phyloP scores from a whole-genome alignment of 2,888 invertebrate genomes.

The Teleogryllus oceanicus region DNA sequence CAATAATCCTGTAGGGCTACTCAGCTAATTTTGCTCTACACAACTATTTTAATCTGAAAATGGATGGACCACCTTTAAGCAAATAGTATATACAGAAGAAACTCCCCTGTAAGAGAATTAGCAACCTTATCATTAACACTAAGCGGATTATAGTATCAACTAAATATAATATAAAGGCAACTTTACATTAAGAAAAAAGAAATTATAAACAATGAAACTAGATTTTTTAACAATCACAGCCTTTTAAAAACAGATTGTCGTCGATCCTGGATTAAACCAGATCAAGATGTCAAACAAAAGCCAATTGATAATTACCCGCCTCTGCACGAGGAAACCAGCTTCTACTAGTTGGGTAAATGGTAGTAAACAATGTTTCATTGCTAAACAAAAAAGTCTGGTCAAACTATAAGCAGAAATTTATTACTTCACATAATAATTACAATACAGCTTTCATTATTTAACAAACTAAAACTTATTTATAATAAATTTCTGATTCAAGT shows the following conservation, averaged over 20 bases:
- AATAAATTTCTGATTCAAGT: conserved; percentile 23
- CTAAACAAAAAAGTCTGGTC: conserved; percentile 4
- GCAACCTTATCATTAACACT: not conserved
- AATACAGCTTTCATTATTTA: conserved; percentile 2
- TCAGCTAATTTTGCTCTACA: too few species aligned
- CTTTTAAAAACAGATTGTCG: conserved; percentile 2
- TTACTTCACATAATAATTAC: conserved; percentile 10
- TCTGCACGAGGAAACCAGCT: not conserved
- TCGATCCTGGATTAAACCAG: not conserved
- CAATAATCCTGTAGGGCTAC: too few species aligned
- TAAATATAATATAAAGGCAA: not conserved
- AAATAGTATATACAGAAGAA: too few species aligned
- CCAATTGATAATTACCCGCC: not conserved
- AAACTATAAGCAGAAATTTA: conserved; percentile 18
- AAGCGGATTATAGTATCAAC: not conserved
- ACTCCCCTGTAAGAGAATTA: too few species aligned
- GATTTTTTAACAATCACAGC: not conserved
- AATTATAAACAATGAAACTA: too few species aligned
- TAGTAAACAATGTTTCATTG: not conserved
- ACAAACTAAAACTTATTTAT: conserved; percentile 25
- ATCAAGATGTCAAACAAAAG: not conserved
- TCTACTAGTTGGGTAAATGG: not conserved
- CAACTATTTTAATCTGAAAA: too few species aligned
- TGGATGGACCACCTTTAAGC: too few species aligned
- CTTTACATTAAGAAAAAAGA: not conserved